A percentile compares a stretch with the other conserved stretches of the same genome.
phyloP scores from a whole-genome alignment of 2,797 vertebrate species.

The Danionella dracula region DNA sequence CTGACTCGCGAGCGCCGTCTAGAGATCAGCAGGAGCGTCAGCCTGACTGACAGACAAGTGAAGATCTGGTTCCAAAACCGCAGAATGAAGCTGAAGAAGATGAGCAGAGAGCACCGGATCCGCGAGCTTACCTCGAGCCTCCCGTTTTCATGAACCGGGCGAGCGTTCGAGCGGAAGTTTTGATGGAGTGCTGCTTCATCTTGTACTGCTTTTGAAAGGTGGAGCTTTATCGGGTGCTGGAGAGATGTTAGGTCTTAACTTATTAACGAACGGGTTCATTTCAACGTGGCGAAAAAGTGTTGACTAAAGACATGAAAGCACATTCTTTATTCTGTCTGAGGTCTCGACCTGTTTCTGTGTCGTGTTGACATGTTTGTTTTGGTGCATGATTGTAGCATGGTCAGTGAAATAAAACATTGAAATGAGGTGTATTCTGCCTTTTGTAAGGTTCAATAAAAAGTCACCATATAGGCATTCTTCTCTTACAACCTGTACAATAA shows the following conservation, averaged over 20 bases:
- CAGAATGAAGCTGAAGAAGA: slow-evolving; percentile 99
- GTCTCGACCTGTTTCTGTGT: slow-evolving; percentile 68
- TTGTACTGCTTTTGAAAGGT: slow-evolving; percentile 42
- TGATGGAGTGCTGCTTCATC: slow-evolving; percentile 50
- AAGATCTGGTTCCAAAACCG: slow-evolving; percentile 99
- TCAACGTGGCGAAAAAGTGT: slow-evolving; percentile 60
- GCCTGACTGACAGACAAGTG: slow-evolving; percentile 99
- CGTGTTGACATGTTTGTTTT: slow-evolving; percentile 77
- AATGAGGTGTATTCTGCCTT: too few relatives aligned
- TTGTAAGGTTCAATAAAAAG: too few relatives aligned
- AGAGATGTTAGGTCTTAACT: slow-evolving; percentile 60
- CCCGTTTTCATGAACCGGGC: slow-evolving; percentile 98
- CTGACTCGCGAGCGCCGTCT: slow-evolving; percentile 99
- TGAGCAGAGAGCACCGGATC: slow-evolving; percentile 98
- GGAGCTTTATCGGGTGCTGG: slow-evolving; percentile 64
- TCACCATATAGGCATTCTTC: too few relatives aligned
- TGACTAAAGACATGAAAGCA: slow-evolving; percentile 64
- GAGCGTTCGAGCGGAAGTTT: too few relatives aligned
- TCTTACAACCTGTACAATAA: too few relatives aligned
- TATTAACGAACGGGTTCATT: slow-evolving; percentile 53
- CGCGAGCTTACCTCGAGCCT: slow-evolving; percentile 98
- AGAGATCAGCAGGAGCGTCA: slow-evolving; percentile 99
- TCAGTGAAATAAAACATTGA: slow-evolving; percentile 88
- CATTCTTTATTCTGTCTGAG: slow-evolving; percentile 49
- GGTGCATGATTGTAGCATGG: slow-evolving; percentile 97